Percentiles rank a stretch among this genome's conserved stretches.
These are phyloP conservation scores for Sycobia sp. DNA, from an alignment of 1,140 invertebrate species.

Conservation along the genomic window DNA sequence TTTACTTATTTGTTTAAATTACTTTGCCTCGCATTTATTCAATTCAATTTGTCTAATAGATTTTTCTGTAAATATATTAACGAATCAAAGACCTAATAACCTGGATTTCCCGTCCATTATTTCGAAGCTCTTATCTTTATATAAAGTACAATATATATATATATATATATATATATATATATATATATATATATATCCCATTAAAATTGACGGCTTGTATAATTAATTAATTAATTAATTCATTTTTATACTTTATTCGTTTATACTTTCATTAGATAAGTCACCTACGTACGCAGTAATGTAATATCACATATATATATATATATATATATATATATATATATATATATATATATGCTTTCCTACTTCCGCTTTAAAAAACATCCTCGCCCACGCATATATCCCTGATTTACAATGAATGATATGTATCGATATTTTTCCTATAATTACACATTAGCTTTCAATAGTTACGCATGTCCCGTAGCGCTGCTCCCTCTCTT, in stretches of 20 bases:
- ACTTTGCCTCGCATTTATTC: too few relatives aligned
- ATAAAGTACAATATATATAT: slow-evolving; percentile 22
- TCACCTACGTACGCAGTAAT: slow-evolving; percentile 6
- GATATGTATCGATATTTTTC: slow-evolving; percentile 28
- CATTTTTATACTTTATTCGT: too few relatives aligned
- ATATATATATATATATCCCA: too few relatives aligned
- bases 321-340: too few relatives aligned
- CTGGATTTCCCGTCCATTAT: slow-evolving; percentile 26
- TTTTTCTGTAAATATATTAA: slow-evolving; percentile 35
- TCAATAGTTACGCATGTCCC: too few relatives aligned
- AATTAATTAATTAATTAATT: neutral
- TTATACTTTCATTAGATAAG: slow-evolving; percentile 29
- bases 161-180: too few relatives aligned
- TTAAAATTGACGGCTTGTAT: slow-evolving; percentile 31
- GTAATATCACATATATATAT: too few relatives aligned
- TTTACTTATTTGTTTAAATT: too few relatives aligned
- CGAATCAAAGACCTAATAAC: slow-evolving; percentile 32
- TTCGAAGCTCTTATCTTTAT: slow-evolving; percentile 36
- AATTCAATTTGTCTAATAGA: slow-evolving; percentile 33
- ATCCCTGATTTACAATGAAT: too few relatives aligned
- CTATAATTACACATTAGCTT: neutral
- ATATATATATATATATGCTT: too few relatives aligned
- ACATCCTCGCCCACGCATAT: neutral
- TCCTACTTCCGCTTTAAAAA: neutral
- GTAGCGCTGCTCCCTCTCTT: too few relatives aligned